Percentiles rank a stretch among this genome's conserved stretches.
Evolutionary conservation across 2,797 vertebrate species (phyloP).

Genomic region (Cyclura pinguis): DNA sequence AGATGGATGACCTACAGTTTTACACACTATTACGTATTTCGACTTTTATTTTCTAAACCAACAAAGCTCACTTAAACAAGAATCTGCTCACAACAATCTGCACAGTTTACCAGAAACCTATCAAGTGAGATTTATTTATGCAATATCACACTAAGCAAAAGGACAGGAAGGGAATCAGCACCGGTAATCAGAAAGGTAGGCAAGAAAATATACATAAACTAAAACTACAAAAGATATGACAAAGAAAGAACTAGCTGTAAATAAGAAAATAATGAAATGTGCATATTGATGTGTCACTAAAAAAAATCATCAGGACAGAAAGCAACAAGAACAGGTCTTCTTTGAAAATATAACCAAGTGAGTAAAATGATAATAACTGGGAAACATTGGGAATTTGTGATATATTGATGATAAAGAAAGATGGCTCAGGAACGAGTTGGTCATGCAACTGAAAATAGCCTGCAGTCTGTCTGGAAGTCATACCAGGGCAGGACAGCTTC

Average conservation of each 20-base stretch:
- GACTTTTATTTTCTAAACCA: conserved; percentile 36
- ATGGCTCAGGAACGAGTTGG: too few relatives aligned
- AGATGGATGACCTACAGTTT: neutral
- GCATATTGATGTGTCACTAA: neutral
- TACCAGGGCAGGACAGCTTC: neutral
- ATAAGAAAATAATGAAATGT: conserved; percentile 8
- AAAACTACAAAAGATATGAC: conserved; percentile 17
- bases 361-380: neutral
- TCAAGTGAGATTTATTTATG: conserved; percentile 42
- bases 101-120: conserved; percentile 12
- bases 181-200: conserved; percentile 28
- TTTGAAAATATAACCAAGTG: neutral
- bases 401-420: neutral
- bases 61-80: conserved; percentile 8
- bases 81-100: conserved; percentile 1
- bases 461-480: neutral
- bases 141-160: conserved; percentile 28
- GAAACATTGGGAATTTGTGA: neutral
- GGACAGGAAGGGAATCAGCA: neutral
- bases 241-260: neutral
- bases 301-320: neutral
- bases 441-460: neutral
- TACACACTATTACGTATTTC: neutral
- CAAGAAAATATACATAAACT: conserved; percentile 24
- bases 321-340: neutral